A percentile compares a stretch with the other conserved stretches of the same genome.
phyloP scores from a whole-genome alignment of 23 tunicate species.

The Ascidia mentula region DNA sequence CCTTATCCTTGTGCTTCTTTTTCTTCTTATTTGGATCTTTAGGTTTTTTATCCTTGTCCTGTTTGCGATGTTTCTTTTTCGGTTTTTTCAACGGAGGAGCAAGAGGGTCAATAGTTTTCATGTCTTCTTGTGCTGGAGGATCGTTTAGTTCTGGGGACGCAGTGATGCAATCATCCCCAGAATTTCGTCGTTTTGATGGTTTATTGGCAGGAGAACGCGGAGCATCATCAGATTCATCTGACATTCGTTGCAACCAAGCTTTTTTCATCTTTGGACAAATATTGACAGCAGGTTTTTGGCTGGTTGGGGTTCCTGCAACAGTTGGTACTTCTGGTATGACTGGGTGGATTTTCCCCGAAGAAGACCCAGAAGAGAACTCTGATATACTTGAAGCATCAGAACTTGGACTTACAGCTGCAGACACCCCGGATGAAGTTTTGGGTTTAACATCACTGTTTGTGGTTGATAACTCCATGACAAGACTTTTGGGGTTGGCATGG shows the following conservation, averaged over 20 bases:
- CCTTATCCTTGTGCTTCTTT: slow-evolving; percentile 39
- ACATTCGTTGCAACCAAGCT: slow-evolving; percentile 43
- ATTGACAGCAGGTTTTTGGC: neutral
- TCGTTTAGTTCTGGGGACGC: neutral
- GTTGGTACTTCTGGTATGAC: neutral
- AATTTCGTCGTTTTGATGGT: slow-evolving; percentile 12
- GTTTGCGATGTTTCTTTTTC: slow-evolving; percentile 27
- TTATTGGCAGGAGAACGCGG: slow-evolving; percentile 12
- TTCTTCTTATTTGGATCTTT: slow-evolving; percentile 38
- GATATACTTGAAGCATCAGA: slow-evolving; percentile 11
- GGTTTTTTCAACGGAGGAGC: slow-evolving; percentile 27
- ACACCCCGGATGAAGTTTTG: neutral
- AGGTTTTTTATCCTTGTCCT: slow-evolving; percentile 38
- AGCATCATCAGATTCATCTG: slow-evolving; percentile 28
- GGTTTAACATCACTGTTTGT: neutral
- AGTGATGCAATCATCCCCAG: neutral
- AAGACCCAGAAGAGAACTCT: slow-evolving; percentile 12
- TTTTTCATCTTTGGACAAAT: slow-evolving; percentile 35
- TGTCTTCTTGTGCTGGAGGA: neutral
- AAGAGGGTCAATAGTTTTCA: slow-evolving; percentile 1
- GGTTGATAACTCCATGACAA: neutral
- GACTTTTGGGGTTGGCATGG: neutral
- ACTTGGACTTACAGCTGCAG: neutral
- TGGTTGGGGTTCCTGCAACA: neutral
- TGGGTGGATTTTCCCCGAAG: slow-evolving; percentile 3